A percentile compares a stretch with the other conserved stretches of the same genome.
Conservation (phyloP, 2,888 invertebrate genomes). For the Sphaeridia pumilis region DNA sequence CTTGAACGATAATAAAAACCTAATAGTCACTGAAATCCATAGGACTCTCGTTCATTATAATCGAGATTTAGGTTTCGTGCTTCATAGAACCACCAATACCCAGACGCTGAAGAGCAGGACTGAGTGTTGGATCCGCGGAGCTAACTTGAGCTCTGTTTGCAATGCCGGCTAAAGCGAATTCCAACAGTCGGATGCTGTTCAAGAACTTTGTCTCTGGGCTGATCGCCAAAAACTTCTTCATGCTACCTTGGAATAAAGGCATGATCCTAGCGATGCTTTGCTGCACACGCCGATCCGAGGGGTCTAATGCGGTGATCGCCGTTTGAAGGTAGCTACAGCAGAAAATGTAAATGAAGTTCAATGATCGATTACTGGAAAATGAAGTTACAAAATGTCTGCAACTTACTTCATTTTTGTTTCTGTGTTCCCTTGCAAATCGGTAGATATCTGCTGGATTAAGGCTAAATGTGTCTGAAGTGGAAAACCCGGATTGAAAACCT, state of each 20-base stretch:
- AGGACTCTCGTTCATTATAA: no score
- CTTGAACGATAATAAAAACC: no score
- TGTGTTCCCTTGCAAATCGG: conserved; percentile 73
- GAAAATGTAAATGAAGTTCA: no score
- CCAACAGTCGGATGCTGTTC: conserved; percentile 25
- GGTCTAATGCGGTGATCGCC: conserved; percentile 27
- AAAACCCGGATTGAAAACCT: conserved; percentile 55
- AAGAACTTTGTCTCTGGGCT: conserved; percentile 29
- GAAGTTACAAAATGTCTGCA: no score
- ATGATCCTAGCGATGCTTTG: conserved; percentile 31
- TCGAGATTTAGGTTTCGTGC: conserved; percentile 13
- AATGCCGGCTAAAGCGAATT: conserved; percentile 33
- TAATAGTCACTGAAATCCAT: no score
- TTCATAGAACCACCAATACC: conserved; percentile 12
- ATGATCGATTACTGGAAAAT: no score
- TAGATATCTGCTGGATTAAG: conserved; percentile 84
- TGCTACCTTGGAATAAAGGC: conserved; percentile 34
- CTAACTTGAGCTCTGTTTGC: conserved; percentile 1
- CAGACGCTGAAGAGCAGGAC: no score
- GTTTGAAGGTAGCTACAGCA: conserved; percentile 31
- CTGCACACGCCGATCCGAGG: conserved; percentile 23
- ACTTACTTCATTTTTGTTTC: conserved; percentile 65
- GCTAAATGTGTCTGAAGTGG: conserved; percentile 75
- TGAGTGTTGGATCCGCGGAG: no score
- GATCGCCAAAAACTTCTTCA: conserved; percentile 21